Evolutionary conservation across 2,888 invertebrate genomes (phyloP).

Genomic region (Leptinotarsa peninsularis): DNA sequence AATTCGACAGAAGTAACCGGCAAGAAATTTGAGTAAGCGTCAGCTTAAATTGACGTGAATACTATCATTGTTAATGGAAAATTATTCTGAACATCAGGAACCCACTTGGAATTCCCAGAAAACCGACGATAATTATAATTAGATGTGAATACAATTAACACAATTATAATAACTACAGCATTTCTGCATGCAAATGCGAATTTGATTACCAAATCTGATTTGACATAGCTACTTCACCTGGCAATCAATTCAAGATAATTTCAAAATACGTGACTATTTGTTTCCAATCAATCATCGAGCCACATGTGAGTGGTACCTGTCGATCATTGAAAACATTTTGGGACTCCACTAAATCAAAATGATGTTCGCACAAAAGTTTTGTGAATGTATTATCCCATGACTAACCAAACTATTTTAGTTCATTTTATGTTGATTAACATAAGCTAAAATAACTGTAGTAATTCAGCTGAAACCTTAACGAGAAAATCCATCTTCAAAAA

Average conservation of each 20-base stretch:
- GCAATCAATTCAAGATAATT: background rate
- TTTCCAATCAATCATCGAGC: background rate
- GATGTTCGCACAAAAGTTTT: too few relatives aligned
- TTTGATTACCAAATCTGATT: constrained; percentile 18
- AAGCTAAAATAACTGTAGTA: too few relatives aligned
- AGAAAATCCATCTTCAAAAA: too few relatives aligned
- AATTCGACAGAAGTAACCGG: too few relatives aligned
- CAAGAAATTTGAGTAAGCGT: background rate
- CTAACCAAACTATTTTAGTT: too few relatives aligned
- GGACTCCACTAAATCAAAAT: too few relatives aligned
- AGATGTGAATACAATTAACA: constrained; percentile 10
- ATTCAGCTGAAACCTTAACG: too few relatives aligned
- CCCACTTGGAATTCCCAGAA: background rate
- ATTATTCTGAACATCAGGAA: background rate
- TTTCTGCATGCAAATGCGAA: constrained; percentile 25
- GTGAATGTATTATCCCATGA: too few relatives aligned
- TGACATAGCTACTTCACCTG: background rate
- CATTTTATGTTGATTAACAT: too few relatives aligned
- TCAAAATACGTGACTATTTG: background rate
- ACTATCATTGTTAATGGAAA: background rate
- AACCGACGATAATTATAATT: background rate
- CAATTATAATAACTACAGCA: background rate
- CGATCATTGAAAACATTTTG: too few relatives aligned
- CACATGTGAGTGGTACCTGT: background rate
- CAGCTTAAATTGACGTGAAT: background rate